Percentiles rank a stretch among this genome's conserved stretches.
Conservation (phyloP, 64 coral and sea anemone genomes). For the Pocillopora damicornis region DNA sequence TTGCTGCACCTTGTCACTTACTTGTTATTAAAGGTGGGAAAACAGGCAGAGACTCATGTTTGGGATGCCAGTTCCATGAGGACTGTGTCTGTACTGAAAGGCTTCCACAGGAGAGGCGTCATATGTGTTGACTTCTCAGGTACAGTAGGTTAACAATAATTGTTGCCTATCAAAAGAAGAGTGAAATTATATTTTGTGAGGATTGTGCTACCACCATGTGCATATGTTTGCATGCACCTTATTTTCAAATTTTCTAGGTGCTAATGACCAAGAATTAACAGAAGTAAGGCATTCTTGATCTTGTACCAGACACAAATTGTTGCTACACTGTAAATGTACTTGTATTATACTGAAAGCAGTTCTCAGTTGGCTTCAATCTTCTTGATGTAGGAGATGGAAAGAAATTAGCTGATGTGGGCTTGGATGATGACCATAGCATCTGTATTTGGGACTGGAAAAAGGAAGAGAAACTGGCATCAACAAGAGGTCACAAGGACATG, state of each 20-base stretch:
- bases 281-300: too few species aligned
- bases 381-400: constrained; percentile 77
- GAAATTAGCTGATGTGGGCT: constrained; percentile 87
- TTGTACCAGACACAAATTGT: too few species aligned
- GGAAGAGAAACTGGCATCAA: constrained; percentile 82
- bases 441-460: constrained; percentile 98
- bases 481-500: constrained; percentile 90
- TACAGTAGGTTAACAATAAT: not conserved
- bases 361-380: not conserved
- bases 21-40: constrained; percentile 65
- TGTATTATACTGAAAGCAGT: not conserved
- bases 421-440: constrained; percentile 92
- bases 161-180: too few species aligned
- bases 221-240: too few species aligned
- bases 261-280: too few species aligned
- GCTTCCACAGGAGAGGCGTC: constrained; percentile 86
- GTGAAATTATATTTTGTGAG: too few species aligned
- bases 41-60: constrained; percentile 84
- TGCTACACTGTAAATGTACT: not conserved
- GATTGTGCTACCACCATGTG: too few species aligned
- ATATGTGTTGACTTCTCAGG: constrained; percentile 99
- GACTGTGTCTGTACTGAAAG: constrained; percentile 84
- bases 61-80: constrained; percentile 89
- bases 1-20: not conserved
- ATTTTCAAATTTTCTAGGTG: too few species aligned